phyloP scores from a whole-genome alignment of 2,113 vertebrate species.

The Myrmecophaga tridactyla region DNA sequence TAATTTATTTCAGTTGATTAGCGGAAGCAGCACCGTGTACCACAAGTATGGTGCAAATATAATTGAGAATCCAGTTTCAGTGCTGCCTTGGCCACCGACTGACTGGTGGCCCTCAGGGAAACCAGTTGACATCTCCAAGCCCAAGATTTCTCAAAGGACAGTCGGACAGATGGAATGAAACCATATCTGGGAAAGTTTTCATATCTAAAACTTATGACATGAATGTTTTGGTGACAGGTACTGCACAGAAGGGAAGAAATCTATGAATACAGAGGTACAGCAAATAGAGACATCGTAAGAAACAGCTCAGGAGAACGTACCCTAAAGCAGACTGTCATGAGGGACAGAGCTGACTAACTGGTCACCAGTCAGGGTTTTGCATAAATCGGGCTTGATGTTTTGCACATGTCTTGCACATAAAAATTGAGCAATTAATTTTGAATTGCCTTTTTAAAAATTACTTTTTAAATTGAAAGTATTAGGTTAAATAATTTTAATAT shows the following conservation, averaged over 20 bases:
- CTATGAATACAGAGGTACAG: constrained; percentile 3
- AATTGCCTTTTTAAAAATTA: too few species aligned
- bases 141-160: neutral
- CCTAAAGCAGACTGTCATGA: neutral
- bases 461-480: too few species aligned
- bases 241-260: neutral
- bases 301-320: neutral
- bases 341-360: neutral
- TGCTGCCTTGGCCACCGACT: neutral
- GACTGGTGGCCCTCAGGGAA: neutral
- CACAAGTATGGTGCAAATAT: neutral
- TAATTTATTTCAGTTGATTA: neutral
- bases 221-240: neutral
- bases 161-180: neutral
- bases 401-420: too few species aligned
- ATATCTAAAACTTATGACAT: neutral
- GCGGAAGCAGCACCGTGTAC: neutral
- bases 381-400: neutral
- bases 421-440: neutral
- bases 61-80: neutral
- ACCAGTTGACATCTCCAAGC: neutral
- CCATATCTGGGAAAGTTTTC: neutral
- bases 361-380: neutral
- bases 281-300: neutral
- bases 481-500: too few species aligned